Conservation (phyloP, 2,797 vertebrate genomes). For the Labroides dimidiatus region DNA sequence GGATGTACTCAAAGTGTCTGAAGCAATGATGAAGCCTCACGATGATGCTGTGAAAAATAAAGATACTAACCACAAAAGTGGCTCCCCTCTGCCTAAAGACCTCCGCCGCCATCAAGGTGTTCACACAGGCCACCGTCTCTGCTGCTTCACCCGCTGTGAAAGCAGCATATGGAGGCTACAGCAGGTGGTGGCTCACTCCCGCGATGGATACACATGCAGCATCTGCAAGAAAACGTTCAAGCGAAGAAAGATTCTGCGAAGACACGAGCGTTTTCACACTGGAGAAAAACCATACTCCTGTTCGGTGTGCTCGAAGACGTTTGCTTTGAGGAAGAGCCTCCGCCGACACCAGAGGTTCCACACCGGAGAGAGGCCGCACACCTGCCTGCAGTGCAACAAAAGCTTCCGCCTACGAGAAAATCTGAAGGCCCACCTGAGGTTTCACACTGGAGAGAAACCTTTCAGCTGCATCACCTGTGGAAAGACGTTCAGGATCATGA, state of each 20-base stretch:
- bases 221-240: constrained; percentile 80
- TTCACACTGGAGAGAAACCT: constrained; percentile 82
- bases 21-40: background rate
- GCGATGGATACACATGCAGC: constrained; percentile 70
- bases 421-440: constrained; percentile 80
- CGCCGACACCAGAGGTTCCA: constrained; percentile 81
- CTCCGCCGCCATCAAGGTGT: constrained; percentile 69
- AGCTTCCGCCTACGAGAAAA: constrained; percentile 81
- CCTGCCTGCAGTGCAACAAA: constrained; percentile 76
- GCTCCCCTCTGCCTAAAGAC: constrained; percentile 65
- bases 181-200: constrained; percentile 46
- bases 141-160: constrained; percentile 69
- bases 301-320: constrained; percentile 68
- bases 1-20: constrained; percentile 58
- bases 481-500: constrained; percentile 78
- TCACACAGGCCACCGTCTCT: constrained; percentile 78
- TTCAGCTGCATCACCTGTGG: constrained; percentile 74
- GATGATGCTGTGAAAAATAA: background rate
- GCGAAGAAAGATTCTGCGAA: constrained; percentile 78
- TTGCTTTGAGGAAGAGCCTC: constrained; percentile 81
- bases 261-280: constrained; percentile 83
- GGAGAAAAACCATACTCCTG: constrained; percentile 83
- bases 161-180: constrained; percentile 71
- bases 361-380: constrained; percentile 80
- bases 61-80: background rate